Base-by-base conservation (phyloP, 1,140 invertebrate species). In the Parasteatoda tepidariorum region DNA sequence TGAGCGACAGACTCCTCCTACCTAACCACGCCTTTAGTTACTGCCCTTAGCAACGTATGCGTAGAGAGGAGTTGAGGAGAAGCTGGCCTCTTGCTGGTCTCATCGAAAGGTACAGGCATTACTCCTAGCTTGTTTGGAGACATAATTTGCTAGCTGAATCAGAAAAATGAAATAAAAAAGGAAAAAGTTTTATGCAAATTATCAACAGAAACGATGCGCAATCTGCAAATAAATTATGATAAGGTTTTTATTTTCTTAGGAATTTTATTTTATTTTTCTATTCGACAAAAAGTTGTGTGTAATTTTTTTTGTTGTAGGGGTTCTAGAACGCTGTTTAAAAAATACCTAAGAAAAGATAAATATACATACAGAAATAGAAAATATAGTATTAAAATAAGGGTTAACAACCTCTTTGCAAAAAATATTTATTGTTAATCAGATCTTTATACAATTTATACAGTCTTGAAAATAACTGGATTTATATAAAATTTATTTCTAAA, bases 141-240 rank as follows among this genome's bases (percentile, higher is more conserved):
- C 70, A 73, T 26, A 54, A 73, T 38, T 62, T 28, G 73, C 11
- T 38, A 18, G 54, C 68, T 41, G 28, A 33, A 55, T 18, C 7
- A 24, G 2, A 18, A 30, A 61, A 64, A 59, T 30, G 7, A 33
- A 66, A 76, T 48, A 55, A 48, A 54, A n/a, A 54, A 62, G 31
- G 54, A 76, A 78, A 31, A 26, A 26, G 33, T 64, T 78, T 78
- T 78, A 78, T 78, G 74, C 54, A 78, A 34, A 78, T 78, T 73
- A 41, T 30, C 34, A 30, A 54, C 38, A 9, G 74, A 66, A 26
- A 30, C 74, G 41, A 78, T 78, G 62, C 48, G 34, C 59, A 78
- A 78, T 66, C 61, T 22, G 24, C 48, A 78, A 78, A 78, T 78
- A 78, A 78, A 78, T 78, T 78, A 78, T 78, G 74, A 78, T 78